These are phyloP conservation scores for Margarornis squamiger DNA, from an alignment of 2,797 vertebrate genomes.

Conservation along the genomic window DNA sequence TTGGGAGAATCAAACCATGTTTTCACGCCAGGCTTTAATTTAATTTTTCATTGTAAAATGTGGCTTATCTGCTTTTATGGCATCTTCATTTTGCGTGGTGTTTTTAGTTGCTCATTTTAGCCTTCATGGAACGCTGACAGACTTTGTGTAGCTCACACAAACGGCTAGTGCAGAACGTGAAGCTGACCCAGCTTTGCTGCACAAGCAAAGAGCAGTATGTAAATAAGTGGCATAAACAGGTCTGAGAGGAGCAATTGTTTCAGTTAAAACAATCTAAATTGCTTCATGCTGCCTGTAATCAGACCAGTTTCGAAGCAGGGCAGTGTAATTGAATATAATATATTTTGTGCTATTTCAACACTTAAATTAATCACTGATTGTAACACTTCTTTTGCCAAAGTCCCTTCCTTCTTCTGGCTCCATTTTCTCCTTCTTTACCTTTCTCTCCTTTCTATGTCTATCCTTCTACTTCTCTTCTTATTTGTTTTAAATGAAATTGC, in stretches of 20 bases:
- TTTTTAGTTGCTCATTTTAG: not conserved
- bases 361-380: not conserved
- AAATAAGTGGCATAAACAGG: constrained; percentile 6
- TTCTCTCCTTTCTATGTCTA: not conserved
- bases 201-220: not conserved
- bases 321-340: not conserved
- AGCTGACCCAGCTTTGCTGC: not conserved
- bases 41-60: not conserved
- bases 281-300: not conserved
- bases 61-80: not conserved
- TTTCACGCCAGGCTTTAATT: not conserved
- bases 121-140: not conserved
- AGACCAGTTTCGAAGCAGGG: not conserved
- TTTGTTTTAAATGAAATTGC: not conserved
- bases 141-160: not conserved
- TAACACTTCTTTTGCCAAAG: not conserved
- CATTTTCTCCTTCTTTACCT: not conserved
- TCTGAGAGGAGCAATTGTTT: constrained; percentile 18
- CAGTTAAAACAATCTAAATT: not conserved
- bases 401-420: not conserved
- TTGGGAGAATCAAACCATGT: not conserved
- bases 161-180: not conserved
- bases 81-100: not conserved
- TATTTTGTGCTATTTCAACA: not conserved
- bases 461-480: not conserved